Conservation (phyloP, 2,888 invertebrate species). For the Sisyra terminalis region DNA sequence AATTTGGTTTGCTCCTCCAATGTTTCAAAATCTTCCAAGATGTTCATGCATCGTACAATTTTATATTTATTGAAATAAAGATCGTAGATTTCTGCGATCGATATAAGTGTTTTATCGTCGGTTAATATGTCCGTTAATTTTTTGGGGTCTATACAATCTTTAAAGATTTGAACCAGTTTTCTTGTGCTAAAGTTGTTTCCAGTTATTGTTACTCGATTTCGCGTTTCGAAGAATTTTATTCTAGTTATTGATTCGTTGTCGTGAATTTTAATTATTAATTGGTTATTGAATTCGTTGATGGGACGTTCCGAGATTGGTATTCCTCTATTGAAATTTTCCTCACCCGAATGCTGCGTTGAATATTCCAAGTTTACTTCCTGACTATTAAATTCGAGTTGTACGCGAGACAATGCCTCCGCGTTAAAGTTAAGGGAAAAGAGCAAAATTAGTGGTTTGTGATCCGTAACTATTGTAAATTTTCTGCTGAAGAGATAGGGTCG, state of each 20-base stretch:
- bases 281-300: neutral
- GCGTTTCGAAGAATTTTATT: neutral
- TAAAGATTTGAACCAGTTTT: neutral
- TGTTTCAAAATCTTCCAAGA: conserved; percentile 6
- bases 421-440: conserved; percentile 3
- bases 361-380: neutral
- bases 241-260: neutral
- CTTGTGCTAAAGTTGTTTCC: neutral
- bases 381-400: neutral
- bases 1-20: conserved; percentile 7
- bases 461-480: conserved; percentile 12
- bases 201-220: neutral
- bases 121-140: neutral
- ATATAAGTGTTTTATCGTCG: neutral
- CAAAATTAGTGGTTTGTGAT: conserved; percentile 12
- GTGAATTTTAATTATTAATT: too few relatives aligned
- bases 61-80: neutral
- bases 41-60: neutral
- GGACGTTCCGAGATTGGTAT: neutral
- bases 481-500: conserved; percentile 13
- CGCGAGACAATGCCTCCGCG: neutral
- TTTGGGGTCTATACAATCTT: neutral
- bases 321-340: neutral
- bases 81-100: neutral
- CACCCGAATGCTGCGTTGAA: neutral